phyloP scores from a whole-genome alignment of 64 coral and sea anemone genomes.

The Platygyra sinensis region DNA sequence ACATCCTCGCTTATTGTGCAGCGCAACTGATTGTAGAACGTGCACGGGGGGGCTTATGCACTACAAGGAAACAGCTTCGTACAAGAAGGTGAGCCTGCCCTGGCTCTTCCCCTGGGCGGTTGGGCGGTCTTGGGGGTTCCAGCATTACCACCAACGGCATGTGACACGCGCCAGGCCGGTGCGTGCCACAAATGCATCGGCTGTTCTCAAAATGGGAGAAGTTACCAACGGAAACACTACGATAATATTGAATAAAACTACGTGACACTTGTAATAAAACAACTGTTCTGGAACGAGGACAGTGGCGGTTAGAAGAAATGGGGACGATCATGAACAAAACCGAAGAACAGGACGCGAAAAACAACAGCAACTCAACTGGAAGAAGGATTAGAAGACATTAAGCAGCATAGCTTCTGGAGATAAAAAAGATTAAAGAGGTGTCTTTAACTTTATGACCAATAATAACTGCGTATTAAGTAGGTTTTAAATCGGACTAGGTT shows the following conservation, averaged over 20 bases:
- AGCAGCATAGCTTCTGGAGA: constrained; percentile 77
- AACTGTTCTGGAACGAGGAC: constrained; percentile 64
- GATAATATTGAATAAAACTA: constrained; percentile 77
- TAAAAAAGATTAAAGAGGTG: constrained; percentile 68
- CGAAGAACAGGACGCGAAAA: constrained; percentile 54
- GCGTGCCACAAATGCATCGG: constrained; percentile 92
- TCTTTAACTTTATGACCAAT: not conserved
- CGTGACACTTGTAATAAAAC: constrained; percentile 90
- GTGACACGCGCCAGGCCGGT: constrained; percentile 87
- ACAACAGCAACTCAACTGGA: constrained; percentile 31
- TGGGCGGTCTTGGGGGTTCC: constrained; percentile 84
- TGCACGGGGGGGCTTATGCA: too few species aligned
- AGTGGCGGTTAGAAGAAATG: constrained; percentile 12
- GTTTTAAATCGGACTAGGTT: not conserved
- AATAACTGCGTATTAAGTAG: not conserved
- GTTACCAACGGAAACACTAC: constrained; percentile 74
- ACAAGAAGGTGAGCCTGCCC: constrained; percentile 95
- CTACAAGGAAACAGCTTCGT: constrained; percentile 93
- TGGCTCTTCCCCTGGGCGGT: constrained; percentile 89
- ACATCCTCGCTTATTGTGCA: too few species aligned
- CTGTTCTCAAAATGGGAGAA: constrained; percentile 57
- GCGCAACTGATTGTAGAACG: constrained; percentile 84
- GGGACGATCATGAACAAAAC: constrained; percentile 50
- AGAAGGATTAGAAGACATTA: constrained; percentile 67
- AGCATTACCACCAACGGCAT: constrained; percentile 86